Conservation (phyloP, 1,140 invertebrate genomes). For the Cryptotermes secundus region DNA sequence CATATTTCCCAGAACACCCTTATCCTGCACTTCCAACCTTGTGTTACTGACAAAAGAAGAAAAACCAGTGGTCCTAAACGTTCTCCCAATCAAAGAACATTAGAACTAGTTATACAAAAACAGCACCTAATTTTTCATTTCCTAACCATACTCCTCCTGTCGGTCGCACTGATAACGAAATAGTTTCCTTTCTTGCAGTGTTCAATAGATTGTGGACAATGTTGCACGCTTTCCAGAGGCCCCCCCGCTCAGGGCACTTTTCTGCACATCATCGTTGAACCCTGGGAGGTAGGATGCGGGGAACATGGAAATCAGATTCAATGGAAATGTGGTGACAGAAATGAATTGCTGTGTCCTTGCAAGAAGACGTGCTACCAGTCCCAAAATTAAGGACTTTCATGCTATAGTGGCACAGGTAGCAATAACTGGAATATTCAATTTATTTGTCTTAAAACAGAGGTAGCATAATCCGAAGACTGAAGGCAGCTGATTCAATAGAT, state of each 20-base stretch:
- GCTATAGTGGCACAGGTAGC: neutral
- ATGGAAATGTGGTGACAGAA: constrained; percentile 1
- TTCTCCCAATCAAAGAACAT: neutral
- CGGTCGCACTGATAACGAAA: neutral
- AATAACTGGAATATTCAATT: neutral
- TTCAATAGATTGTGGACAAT: neutral
- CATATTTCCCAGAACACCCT: neutral
- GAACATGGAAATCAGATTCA: constrained; percentile 7
- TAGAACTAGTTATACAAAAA: neutral
- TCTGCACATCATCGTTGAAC: neutral
- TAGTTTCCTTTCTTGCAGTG: neutral
- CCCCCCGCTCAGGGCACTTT: neutral
- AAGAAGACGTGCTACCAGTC: neutral
- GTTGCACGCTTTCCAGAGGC: neutral
- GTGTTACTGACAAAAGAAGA: neutral
- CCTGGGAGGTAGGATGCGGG: neutral
- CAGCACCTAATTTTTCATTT: neutral
- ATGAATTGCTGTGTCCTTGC: constrained; percentile 12
- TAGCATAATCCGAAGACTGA: no score
- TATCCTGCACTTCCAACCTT: neutral
- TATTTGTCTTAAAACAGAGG: no score
- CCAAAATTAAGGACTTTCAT: neutral
- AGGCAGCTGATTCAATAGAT: no score
- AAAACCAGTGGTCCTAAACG: neutral
- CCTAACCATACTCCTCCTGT: neutral